Evolutionary conservation across 2,888 invertebrate genomes (phyloP), one percentile per base, ranked within the genome.

Genomic region (Caenorhabditis sp.): DNA sequence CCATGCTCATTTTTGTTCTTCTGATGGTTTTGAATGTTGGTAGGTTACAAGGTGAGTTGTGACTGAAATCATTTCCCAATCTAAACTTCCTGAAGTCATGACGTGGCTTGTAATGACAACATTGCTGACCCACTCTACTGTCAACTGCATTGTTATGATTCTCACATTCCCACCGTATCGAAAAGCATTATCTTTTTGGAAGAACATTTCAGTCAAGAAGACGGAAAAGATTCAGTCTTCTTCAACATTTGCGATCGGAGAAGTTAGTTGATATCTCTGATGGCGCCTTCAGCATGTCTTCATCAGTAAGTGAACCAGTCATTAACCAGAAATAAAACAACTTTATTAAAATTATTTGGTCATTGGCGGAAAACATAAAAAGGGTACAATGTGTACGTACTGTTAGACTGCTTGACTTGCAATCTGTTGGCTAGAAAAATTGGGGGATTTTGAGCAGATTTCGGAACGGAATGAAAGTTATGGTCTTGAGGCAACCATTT

Each of bases 341-440:
- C n/a, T 35, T 19, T 26, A 41, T 38, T 14, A 66, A 6, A 12
- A 51, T 59, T 19, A 64, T 76, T 68, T 76, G 76, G 68, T 76
- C 76, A 76, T 68, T 58, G 68, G 49, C 10, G 41, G 12, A 61
- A 64, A 74, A 54, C 12, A 54, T 14, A 41, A 64, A 41, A 54
- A 54, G 54, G 61, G 82, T 82, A 82, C 82, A 82, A 82, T 76
- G 72, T 76, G 82, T 76, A 82, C 82, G 82, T 82, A 82, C 82
- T 70, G 64, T 56, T 54, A 75, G 81, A 81, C 64, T 75, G 75
- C 81, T 81, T 81, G 19, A 81, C 81, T 82, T 82, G 82, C 76
- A 82, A 76, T 82, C 76, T 41, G 24, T 58, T 56, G 72, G 72
- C 58, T 66, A 61, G 61, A 44, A 47, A 49, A 59, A 54, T 58